phyloP scores from a whole-genome alignment of 1,140 invertebrate genomes.

The Heliconius nattereri region DNA sequence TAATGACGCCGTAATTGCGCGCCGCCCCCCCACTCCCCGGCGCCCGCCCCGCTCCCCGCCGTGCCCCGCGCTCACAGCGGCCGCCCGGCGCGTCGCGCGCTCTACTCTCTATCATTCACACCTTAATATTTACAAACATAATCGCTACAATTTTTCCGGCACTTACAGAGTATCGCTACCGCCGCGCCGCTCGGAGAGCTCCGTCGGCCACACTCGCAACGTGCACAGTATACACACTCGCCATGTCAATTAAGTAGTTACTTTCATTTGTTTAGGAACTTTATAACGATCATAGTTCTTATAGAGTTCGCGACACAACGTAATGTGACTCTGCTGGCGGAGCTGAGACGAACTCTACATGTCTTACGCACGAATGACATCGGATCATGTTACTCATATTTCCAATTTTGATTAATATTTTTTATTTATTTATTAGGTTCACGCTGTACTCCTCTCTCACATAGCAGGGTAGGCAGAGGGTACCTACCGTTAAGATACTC shows the following conservation, averaged over 20 bases:
- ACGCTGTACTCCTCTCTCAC: too few species aligned
- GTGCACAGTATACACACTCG: background rate
- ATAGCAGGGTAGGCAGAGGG: too few species aligned
- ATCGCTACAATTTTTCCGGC: slow-evolving; percentile 31
- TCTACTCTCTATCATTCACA: slow-evolving; percentile 41
- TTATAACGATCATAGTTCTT: background rate
- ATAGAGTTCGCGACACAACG: background rate
- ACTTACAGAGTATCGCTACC: slow-evolving; percentile 19
- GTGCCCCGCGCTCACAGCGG: slow-evolving; percentile 25
- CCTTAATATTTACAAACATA: slow-evolving; percentile 54
- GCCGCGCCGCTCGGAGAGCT: slow-evolving; percentile 9
- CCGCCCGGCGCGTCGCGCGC: slow-evolving; percentile 33
- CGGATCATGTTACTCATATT: background rate
- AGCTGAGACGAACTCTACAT: background rate
- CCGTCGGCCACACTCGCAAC: background rate
- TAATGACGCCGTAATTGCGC: slow-evolving; percentile 64
- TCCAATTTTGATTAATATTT: background rate
- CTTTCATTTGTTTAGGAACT: background rate
- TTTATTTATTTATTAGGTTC: too few species aligned
- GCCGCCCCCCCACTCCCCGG: slow-evolving; percentile 38
- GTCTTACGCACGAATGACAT: background rate
- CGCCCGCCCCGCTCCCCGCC: slow-evolving; percentile 10
- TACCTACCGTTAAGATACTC: too few species aligned
- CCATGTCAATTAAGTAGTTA: background rate
- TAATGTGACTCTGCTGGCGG: background rate